Evolutionary conservation across 1,140 invertebrate genomes (phyloP), one percentile per base, ranked within the genome.

Genomic region (Tetramorium alpestre): DNA sequence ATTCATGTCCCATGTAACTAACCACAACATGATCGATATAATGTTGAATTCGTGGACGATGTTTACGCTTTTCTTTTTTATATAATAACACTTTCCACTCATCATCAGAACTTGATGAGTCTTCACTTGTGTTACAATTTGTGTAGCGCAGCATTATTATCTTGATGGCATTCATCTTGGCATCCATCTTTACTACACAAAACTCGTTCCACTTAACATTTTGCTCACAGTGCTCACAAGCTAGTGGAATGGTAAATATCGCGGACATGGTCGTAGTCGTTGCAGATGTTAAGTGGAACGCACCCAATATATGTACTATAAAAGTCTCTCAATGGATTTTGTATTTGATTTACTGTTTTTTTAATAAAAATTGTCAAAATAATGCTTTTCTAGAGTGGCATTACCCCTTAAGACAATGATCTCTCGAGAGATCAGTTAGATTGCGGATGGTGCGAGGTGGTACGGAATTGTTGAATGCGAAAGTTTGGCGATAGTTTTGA

Each of bases 1-100:
- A 88, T 96, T 96, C 65, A 13, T 28, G 5, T 62, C 25, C 64
- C 18, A 41, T 41, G 33, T 65, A 65, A 11, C 18, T 0, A 6
- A 2, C 18, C 6, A 65, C 64, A 65, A 65, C 64, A 38, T 7
- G 0, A 13, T 56, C n/a, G 1, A 33, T 6, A 38, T 65, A 65
- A 65, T 65, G 38, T 11, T 18, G 28, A 65, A 38, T 38, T 38
- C 62, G 62, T 5, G 62, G 33, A 5, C 33, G 16, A 65, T 7
- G 33, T 65, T 16, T 62, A 62, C 60, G 28, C 60, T 62, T 33
- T 62, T 62, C 10, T 4, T 3, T 33, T 62, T 62, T n/a, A 62
- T 11, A 13, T 33, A 62, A 16, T 0, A 62, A 4, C 28, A 22
- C 5, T 11, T 58, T 22, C 33, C 33, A 38, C 2, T 65, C 33